Base-by-base conservation (phyloP, 2,888 invertebrate genomes). In the Pinctada fucata region DNA sequence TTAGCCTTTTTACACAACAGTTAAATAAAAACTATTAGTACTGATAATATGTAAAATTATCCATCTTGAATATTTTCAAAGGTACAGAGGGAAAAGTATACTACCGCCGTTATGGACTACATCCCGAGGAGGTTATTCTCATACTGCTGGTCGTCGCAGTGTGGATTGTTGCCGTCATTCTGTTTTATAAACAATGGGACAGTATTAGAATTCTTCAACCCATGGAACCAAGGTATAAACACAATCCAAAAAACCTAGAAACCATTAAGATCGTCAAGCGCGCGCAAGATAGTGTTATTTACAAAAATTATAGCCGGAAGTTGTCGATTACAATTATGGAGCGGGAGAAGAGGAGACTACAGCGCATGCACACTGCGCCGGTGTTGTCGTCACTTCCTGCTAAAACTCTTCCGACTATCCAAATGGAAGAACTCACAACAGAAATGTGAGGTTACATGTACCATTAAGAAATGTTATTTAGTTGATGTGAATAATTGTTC, bases 201-300 rank as follows among this genome's bases (percentile, higher is more conserved):
- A 89, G 87, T 71, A 89, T 92, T 63, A 86, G 92, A 4, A 90
- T 92, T 69, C 81, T 91, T 58, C 90, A 91, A 81, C 91, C 91
- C 2, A 81, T 88, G 75, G 91, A 91, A 75, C 87, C 88, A 0
- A 82, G 91, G 4, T 91, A 86, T 79, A 89, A 88, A 82, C 91
- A 91, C 83, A 82, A 69, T 49, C 91, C 91, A 4, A 91, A 91
- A 81, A 91, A 91, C 83, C 82, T 91, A 58, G 90, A 91, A 51
- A 90, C 86, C 48, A 89, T 91, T 66, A 83, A 85, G 66, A 87
- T 92, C n/a, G 91, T 91, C 31, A 91, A 91, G 80, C 83, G 88
- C 52, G 85, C 90, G n/a, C 90, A 90, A 74, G 92, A 92, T 83
- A 91, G 91, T 85, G 89, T 92, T 58, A 92, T 92, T 74, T 91